Base-by-base conservation (phyloP, 2,888 invertebrate species). In the Clusia tigrina region DNA sequence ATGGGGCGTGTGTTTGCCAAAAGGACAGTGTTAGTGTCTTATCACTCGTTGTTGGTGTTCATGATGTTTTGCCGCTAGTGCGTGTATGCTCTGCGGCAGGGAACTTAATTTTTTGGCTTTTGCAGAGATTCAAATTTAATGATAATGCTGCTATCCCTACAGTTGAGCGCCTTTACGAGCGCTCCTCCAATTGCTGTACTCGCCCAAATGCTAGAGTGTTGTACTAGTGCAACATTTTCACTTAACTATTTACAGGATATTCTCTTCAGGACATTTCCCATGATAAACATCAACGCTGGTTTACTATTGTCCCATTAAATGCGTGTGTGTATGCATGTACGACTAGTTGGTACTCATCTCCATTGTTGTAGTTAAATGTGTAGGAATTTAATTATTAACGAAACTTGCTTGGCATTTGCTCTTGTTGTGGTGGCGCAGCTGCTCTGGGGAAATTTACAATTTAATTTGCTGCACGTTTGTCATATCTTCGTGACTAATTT, bases 191-290 rank as follows among this genome's bases (percentile, higher is more conserved):
- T n/a, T n/a, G n/a, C n/a, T n/a, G n/a, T n/a, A n/a, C n/a, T 60
- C 46, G 61, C 60, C 58, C 60, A 58, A 55, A 58, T 68, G 60
- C 65, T 66, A 71, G 65, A 64, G 69, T 64, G 63, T 55, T 32
- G 54, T 54, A 25, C 24, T 22, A 32, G 53, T 59, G 12, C 20
- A 18, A n/a, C 58, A 55, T 46, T 54, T 54, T 23, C 57, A 52
- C 57, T 53, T 62, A 56, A 53, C 62, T 68, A 54, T 58, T 46
- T 23, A 22, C 23, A 17, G n/a, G 46, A 38, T 56, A 37, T 48
- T 57, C 23, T 25, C 5, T 2, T 17, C 22, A 20, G 2, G 22
- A 48, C 3, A 9, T 22, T 48, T 20, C 48, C 48, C 48, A 2
- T 2, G 48, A 48, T 3, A 20, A 18, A 15, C 22, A 48, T 48